Evolutionary conservation across 2,113 vertebrate genomes (phyloP), one percentile per base, ranked within the genome.

Genomic region (Erythrocercus mccallii): DNA sequence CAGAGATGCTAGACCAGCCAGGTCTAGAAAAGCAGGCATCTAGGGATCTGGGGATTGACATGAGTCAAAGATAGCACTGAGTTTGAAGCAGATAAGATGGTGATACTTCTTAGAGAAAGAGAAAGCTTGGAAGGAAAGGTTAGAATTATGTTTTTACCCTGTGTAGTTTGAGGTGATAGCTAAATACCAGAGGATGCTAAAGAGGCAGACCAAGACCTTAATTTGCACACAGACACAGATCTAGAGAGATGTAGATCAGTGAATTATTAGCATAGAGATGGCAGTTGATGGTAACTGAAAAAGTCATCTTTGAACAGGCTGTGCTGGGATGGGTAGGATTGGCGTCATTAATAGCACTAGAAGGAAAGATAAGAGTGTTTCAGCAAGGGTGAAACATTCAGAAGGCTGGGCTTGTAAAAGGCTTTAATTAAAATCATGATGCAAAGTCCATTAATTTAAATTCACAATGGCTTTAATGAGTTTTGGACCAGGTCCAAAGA

Each of bases 371-470:
- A 83, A 91, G 76, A 74, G 65, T 58, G 24, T 85, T 96, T 95
- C 78, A 85, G 73, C 35, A 81, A 84, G 87, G 61, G 65, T 91
- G 85, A 93, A 94, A 88, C 74, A 84, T 85, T 91, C 81, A 82
- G 70, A 91, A 53, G 40, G 70, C 53, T 90, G 40, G 79, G 57
- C 61, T 60, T 90, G 73, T 87, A 85, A 95, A 94, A 65, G 19
- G 28, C 37, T 93, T 93, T 90, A 93, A 96, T 92, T 94, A 77
- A 93, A 94, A 44, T 69, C 37, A 85, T 69, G 74, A 87, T 73
- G 74, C 81, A 82, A 93, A 88, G 58, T 80, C 85, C 71, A 69
- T 88, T 95, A 74, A 90, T 92, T 95, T 90, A 88, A 79, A 91
- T 94, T 92, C 80, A 66, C 2, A 0, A 10, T 35, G 33, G 7